A percentile compares a stretch with the other conserved stretches of the same genome.
These are phyloP conservation scores for Tenrec ecaudatus DNA, from an alignment of 2,113 vertebrate genomes.

Conservation along the genomic window DNA sequence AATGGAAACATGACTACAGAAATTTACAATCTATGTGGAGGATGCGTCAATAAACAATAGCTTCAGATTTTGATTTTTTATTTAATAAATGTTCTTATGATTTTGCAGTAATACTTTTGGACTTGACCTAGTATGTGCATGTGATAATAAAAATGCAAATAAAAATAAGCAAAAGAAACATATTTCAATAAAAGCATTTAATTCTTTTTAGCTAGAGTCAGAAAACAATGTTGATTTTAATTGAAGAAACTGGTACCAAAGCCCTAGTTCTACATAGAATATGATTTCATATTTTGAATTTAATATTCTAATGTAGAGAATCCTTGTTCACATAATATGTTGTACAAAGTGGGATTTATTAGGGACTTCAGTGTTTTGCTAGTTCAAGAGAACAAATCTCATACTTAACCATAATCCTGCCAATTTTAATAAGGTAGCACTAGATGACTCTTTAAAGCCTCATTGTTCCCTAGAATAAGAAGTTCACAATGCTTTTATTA, in stretches of 20 bases:
- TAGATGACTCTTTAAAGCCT: neutral
- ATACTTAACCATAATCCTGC: neutral
- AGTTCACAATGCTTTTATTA: conserved; percentile 17
- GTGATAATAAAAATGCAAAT: neutral
- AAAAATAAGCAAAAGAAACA: neutral
- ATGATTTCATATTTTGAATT: conserved; percentile 47
- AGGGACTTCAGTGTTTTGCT: neutral
- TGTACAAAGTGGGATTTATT: conserved; percentile 24
- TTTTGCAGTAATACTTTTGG: neutral
- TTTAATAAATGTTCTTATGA: neutral
- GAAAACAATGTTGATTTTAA: neutral
- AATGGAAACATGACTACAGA: too few relatives aligned
- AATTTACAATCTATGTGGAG: too few relatives aligned
- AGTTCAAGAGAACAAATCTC: neutral
- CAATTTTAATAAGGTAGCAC: conserved; percentile 28
- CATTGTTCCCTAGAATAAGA: conserved; percentile 35
- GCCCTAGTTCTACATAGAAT: neutral
- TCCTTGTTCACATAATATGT: neutral
- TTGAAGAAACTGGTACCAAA: conserved; percentile 8
- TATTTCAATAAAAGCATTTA: neutral
- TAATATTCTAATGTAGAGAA: conserved; percentile 30
- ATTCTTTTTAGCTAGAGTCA: neutral
- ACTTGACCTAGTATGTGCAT: too few relatives aligned
- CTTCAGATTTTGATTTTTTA: neutral
- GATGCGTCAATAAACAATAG: too few relatives aligned